These are phyloP conservation scores for Magallana angulata DNA, from an alignment of 1,140 invertebrate genomes.

Conservation along the genomic window DNA sequence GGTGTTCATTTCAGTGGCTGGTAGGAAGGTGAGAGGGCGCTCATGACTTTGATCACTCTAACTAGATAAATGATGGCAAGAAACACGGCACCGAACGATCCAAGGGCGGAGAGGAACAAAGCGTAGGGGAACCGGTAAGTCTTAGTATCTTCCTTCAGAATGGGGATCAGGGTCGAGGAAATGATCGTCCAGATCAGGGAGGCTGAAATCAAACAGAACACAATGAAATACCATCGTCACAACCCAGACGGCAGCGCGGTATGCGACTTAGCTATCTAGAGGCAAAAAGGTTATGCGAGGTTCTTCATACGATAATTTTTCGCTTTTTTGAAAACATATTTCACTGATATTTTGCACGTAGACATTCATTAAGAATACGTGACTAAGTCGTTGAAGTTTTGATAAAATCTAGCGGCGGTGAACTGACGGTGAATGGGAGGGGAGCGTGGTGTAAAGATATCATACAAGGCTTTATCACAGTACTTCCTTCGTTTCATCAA, in stretches of 20 bases:
- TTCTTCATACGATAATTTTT: background rate
- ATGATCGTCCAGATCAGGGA: slow-evolving; percentile 8
- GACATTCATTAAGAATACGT: background rate
- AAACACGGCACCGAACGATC: background rate
- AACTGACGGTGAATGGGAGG: background rate
- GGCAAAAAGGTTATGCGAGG: background rate
- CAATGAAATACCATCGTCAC: background rate
- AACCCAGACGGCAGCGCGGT: too few species aligned
- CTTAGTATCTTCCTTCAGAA: background rate
- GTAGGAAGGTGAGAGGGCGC: background rate
- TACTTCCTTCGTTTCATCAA: background rate
- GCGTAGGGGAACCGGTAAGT: background rate
- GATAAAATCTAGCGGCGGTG: too few species aligned
- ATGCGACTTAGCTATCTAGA: background rate
- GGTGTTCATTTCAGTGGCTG: background rate
- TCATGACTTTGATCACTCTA: background rate
- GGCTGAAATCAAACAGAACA: slow-evolving; percentile 9
- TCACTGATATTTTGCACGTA: slow-evolving; percentile 8
- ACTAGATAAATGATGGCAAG: background rate
- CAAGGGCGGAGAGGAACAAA: background rate
- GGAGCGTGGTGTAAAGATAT: background rate
- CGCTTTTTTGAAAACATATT: background rate
- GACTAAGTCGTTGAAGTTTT: background rate
- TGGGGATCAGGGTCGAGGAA: background rate
- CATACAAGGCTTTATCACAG: background rate